A percentile compares a stretch with the other conserved stretches of the same genome.
These are phyloP conservation scores for Oreochromis grahami DNA, from an alignment of 2,797 vertebrate species.

Conservation along the genomic window DNA sequence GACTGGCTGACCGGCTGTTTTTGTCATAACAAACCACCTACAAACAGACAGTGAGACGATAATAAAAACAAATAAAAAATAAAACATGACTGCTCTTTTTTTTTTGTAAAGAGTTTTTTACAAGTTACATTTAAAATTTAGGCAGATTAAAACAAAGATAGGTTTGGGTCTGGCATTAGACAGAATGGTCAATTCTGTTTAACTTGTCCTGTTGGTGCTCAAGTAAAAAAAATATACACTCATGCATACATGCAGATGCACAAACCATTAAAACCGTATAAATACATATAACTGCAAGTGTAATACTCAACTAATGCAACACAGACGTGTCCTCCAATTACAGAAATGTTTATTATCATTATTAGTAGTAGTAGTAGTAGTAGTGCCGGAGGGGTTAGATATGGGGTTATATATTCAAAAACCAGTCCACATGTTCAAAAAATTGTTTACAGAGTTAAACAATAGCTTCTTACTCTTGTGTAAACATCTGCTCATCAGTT, in stretches of 20 bases:
- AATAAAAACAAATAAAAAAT: background rate
- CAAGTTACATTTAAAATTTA: background rate
- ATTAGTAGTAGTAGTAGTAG: fast-evolving
- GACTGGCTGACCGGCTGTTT: slow-evolving; percentile 68
- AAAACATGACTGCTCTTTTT: background rate
- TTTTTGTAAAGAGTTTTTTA: background rate
- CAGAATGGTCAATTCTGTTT: background rate
- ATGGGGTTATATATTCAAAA: background rate
- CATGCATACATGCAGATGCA: background rate
- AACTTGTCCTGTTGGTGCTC: background rate
- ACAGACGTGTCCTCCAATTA: background rate
- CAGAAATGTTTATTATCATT: background rate
- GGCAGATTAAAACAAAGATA: background rate
- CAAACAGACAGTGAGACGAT: background rate
- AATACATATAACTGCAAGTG: background rate
- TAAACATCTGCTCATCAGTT: background rate
- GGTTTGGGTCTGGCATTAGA: background rate
- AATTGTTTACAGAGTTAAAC: background rate
- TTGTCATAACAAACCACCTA: slow-evolving; percentile 91
- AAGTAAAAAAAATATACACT: background rate
- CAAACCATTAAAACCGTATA: background rate
- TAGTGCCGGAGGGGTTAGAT: background rate
- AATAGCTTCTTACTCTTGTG: background rate
- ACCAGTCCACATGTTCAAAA: background rate
- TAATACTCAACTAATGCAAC: background rate